These are phyloP conservation scores for Chrysogorgia sp. DNA, from an alignment of 92 coral and sea anemone species.

Conservation along the genomic window DNA sequence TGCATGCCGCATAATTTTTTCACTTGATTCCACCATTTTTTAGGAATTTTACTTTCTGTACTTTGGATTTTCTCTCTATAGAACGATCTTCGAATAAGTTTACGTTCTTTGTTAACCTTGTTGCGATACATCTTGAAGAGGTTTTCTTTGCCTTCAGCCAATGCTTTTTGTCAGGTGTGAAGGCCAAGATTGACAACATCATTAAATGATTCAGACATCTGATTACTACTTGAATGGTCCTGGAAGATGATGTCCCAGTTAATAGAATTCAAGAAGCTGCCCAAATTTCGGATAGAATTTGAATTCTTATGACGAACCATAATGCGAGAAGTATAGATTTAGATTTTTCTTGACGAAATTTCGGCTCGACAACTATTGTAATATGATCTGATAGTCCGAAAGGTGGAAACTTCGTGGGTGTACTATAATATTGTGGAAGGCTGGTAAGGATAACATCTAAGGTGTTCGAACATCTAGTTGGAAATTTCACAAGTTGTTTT, in stretches of 20 bases:
- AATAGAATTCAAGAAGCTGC: slow-evolving; percentile 15
- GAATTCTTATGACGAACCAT: slow-evolving; percentile 29
- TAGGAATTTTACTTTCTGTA: too few relatives aligned
- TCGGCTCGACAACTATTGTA: slow-evolving; percentile 27
- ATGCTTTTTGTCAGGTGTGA: too few relatives aligned
- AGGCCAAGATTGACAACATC: slow-evolving; percentile 16
- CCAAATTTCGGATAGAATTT: slow-evolving; percentile 26
- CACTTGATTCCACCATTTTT: too few relatives aligned
- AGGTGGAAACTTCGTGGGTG: slow-evolving; percentile 33
- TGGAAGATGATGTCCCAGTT: slow-evolving; percentile 26
- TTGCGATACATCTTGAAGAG: too few relatives aligned
- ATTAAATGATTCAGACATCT: slow-evolving; percentile 30
- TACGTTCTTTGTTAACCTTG: too few relatives aligned
- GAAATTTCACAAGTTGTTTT: slow-evolving; percentile 39
- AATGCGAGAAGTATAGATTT: slow-evolving; percentile 33
- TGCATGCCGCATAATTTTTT: too few relatives aligned
- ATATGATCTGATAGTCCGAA: slow-evolving; percentile 35
- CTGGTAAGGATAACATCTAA: slow-evolving; percentile 33
- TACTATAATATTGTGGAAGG: slow-evolving; percentile 19
- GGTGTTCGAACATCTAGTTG: slow-evolving; percentile 34
- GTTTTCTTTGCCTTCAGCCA: too few relatives aligned
- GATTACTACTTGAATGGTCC: slow-evolving; percentile 24
- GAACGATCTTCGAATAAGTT: too few relatives aligned
- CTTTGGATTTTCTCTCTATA: too few relatives aligned
- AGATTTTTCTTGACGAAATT: slow-evolving; percentile 12